These are phyloP conservation scores for Euthynnus affinis DNA, from an alignment of 2,797 vertebrate genomes.

Conservation along the genomic window DNA sequence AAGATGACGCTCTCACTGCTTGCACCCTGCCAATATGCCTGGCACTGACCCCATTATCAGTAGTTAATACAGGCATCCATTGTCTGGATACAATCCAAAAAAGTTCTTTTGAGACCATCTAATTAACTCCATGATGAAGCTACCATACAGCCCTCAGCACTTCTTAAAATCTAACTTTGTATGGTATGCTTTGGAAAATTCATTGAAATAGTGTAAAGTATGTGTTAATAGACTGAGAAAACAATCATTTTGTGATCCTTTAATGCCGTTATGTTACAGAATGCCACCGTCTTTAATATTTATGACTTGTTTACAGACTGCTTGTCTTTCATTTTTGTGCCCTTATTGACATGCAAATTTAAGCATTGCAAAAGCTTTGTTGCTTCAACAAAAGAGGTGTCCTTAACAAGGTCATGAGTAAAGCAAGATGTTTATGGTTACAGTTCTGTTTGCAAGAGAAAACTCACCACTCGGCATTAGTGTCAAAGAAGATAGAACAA, in stretches of 20 bases:
- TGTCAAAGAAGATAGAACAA: slow-evolving; percentile 22
- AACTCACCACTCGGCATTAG: neutral
- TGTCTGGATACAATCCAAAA: slow-evolving; percentile 5
- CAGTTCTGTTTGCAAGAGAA: neutral
- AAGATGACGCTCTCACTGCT: neutral
- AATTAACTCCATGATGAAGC: neutral
- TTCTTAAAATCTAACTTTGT: neutral
- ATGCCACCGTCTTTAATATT: too few relatives aligned
- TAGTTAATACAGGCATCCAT: neutral
- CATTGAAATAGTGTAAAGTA: neutral
- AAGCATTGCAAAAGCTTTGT: slow-evolving; percentile 9
- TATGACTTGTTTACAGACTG: too few relatives aligned
- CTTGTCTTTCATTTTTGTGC: neutral
- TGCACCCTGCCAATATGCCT: slow-evolving; percentile 1
- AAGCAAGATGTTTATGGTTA: slow-evolving; percentile 12
- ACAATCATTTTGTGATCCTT: neutral
- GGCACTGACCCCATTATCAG: slow-evolving; percentile 13
- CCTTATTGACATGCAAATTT: slow-evolving; percentile 12
- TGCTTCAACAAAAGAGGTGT: slow-evolving; percentile 18
- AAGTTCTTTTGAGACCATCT: neutral
- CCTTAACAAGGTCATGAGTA: slow-evolving; percentile 11
- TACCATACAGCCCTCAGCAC: neutral
- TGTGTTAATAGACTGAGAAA: neutral
- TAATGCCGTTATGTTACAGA: too few relatives aligned
- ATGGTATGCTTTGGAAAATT: neutral